Percentiles rank a stretch among this genome's conserved stretches.
phyloP scores from a whole-genome alignment of 1,140 invertebrate species.

The Saccostrea echinata region DNA sequence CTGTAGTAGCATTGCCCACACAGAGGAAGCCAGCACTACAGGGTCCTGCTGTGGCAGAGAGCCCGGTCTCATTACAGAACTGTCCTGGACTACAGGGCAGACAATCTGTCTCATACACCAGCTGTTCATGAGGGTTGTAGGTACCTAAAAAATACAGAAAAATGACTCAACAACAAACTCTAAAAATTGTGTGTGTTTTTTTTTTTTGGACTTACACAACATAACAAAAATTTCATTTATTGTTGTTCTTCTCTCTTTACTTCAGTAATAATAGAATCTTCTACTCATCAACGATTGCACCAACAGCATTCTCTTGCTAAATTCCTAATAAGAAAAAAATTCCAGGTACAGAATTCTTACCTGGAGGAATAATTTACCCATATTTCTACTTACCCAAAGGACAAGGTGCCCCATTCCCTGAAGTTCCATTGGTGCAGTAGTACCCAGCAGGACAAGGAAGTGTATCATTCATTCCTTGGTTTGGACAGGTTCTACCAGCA shows the following conservation, averaged over 20 bases:
- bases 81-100: constrained; percentile 70
- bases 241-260: too few relatives aligned
- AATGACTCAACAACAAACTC: neutral
- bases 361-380: too few relatives aligned
- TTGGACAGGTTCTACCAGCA: constrained; percentile 71
- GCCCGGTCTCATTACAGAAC: constrained; percentile 73
- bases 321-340: too few relatives aligned
- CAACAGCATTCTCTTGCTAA: too few relatives aligned
- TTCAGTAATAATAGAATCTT: too few relatives aligned
- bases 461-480: constrained; percentile 73
- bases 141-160: constrained; percentile 64
- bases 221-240: too few relatives aligned
- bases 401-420: constrained; percentile 71
- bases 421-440: constrained; percentile 76
- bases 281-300: too few relatives aligned
- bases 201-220: too few relatives aligned
- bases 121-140: constrained; percentile 67
- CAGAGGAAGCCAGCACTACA: constrained; percentile 75
- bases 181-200: too few relatives aligned
- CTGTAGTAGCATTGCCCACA: constrained; percentile 65
- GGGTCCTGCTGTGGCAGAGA: constrained; percentile 66
- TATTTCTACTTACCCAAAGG: constrained; percentile 68
- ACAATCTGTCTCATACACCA: constrained; percentile 63
- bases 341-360: too few relatives aligned
- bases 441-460: constrained; percentile 73